Evolutionary conservation across 2,888 invertebrate species (phyloP).

Genomic region (Caenorhabditis plicata): DNA sequence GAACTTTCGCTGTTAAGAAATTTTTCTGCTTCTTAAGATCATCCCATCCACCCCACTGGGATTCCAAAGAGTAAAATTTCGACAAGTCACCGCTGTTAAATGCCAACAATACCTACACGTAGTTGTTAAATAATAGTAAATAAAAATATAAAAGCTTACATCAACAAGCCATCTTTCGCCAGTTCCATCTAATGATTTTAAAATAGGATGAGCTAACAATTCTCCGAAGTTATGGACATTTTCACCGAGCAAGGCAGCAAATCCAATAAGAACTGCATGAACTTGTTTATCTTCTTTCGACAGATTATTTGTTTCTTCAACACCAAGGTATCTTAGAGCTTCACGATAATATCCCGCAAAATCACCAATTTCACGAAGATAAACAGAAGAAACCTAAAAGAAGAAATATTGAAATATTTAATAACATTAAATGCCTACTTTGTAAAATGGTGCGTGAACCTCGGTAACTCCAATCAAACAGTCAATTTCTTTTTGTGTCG

Average conservation of each 20-base stretch:
- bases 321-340: constrained; percentile 78
- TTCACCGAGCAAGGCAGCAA: constrained; percentile 90
- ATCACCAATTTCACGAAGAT: constrained; percentile 72
- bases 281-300: constrained; percentile 46
- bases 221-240: constrained; percentile 96
- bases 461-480: constrained; percentile 50
- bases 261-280: constrained; percentile 81
- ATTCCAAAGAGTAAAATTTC: constrained; percentile 71
- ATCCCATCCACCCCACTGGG: constrained; percentile 68
- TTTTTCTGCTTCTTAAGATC: constrained; percentile 56
- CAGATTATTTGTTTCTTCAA: constrained; percentile 55
- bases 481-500: constrained; percentile 52
- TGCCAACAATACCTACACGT: constrained; percentile 71
- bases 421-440: constrained; percentile 15
- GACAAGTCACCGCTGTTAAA: constrained; percentile 79
- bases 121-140: not conserved
- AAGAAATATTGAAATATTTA: not conserved
- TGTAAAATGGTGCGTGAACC: constrained; percentile 64
- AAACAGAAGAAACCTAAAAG: constrained; percentile 49
- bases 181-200: constrained; percentile 81
- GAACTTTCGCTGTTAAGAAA: constrained; percentile 78
- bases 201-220: constrained; percentile 88
- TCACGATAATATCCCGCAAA: constrained; percentile 93
- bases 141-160: constrained; percentile 48
- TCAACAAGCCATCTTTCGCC: constrained; percentile 82